Evolutionary conservation across 2,113 vertebrate species (phyloP).

Genomic region (Leucoraja erinaceus): DNA sequence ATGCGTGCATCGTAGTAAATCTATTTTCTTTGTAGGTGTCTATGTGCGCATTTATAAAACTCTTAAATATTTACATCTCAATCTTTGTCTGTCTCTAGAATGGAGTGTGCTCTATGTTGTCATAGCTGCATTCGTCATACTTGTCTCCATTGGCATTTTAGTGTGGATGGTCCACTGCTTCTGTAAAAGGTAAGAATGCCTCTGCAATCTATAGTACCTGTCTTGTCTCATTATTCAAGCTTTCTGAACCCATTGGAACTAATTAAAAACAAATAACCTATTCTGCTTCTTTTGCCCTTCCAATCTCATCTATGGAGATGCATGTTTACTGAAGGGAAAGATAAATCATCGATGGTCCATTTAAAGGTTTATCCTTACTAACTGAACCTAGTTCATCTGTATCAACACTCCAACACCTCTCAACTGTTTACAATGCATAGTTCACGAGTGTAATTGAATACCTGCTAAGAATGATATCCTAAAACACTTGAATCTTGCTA

Average conservation of each 20-base stretch:
- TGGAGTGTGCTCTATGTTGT: slow-evolving; percentile 97
- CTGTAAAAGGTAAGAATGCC: slow-evolving; percentile 71
- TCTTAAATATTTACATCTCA: neutral
- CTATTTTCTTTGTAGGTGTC: too few relatives aligned
- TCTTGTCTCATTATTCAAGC: neutral
- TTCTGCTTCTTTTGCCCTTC: neutral
- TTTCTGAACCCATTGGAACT: neutral
- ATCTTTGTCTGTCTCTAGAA: slow-evolving; percentile 63
- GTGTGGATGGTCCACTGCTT: slow-evolving; percentile 84
- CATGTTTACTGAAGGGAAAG: neutral
- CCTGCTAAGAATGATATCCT: too few relatives aligned
- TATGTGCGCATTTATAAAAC: neutral
- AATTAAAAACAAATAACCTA: neutral
- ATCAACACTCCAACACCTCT: neutral
- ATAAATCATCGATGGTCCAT: neutral
- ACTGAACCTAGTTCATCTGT: neutral
- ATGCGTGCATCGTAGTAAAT: too few relatives aligned
- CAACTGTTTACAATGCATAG: too few relatives aligned
- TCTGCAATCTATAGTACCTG: neutral
- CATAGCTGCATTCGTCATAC: slow-evolving; percentile 84
- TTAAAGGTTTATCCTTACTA: neutral
- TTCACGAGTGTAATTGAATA: too few relatives aligned
- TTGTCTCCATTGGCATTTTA: slow-evolving; percentile 78
- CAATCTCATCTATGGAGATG: neutral
- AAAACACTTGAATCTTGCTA: too few relatives aligned